Evolutionary conservation across 2,797 vertebrate genomes (phyloP).

Genomic region (Hyperoplus immaculatus): DNA sequence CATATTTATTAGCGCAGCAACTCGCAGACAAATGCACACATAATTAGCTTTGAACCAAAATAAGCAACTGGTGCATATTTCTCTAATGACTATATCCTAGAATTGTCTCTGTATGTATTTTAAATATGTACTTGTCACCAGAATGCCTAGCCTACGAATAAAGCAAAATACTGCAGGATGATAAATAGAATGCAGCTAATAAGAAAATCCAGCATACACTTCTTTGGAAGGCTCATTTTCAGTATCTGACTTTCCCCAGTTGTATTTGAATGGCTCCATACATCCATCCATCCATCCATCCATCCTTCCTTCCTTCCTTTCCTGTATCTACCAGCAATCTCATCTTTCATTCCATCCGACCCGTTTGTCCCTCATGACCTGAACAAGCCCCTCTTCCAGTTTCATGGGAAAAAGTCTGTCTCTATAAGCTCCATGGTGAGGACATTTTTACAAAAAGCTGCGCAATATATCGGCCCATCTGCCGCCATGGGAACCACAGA

Average conservation of each 20-base stretch:
- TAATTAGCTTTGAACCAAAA: conserved; percentile 45
- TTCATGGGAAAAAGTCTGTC: conserved; percentile 46
- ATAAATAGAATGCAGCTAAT: conserved; percentile 45
- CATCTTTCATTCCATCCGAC: conserved; percentile 18
- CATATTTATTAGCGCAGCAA: conserved; percentile 40
- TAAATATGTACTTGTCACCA: conserved; percentile 34
- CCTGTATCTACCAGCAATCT: conserved; percentile 19
- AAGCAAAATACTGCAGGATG: conserved; percentile 29
- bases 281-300: conserved; percentile 28
- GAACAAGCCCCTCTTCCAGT: conserved; percentile 29
- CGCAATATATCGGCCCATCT: conserved; percentile 59
- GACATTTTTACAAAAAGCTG: conserved; percentile 31
- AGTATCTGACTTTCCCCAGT: conserved; percentile 7
- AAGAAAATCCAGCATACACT: conserved; percentile 13
- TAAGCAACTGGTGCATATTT: conserved; percentile 43
- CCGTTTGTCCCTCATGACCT: conserved; percentile 33
- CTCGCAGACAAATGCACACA: conserved; percentile 17
- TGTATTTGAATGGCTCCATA: conserved; percentile 42
- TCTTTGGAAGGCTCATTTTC: conserved; percentile 26
- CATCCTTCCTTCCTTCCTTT: neutral
- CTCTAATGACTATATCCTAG: conserved; percentile 15
- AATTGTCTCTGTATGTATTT: conserved; percentile 26
- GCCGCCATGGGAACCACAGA: conserved; percentile 23
- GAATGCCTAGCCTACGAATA: conserved; percentile 26
- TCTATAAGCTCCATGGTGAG: conserved; percentile 56